Percentiles rank a stretch among this genome's conserved stretches.
These are phyloP conservation scores for Dendrophyllia cribrosa DNA, from an alignment of 64 coral and sea anemone species.

Conservation along the genomic window DNA sequence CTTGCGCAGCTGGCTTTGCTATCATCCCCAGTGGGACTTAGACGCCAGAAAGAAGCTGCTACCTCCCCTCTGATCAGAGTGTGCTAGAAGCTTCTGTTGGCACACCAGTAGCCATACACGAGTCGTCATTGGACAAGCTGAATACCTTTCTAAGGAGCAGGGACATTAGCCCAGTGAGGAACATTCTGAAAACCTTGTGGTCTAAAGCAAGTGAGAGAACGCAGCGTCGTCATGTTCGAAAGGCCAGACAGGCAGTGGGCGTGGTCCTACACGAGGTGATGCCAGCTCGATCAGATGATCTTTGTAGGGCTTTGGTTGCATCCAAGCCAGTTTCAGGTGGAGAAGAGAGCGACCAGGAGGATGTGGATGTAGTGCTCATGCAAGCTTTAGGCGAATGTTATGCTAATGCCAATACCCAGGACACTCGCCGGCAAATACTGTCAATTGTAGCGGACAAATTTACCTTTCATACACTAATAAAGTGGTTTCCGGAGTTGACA, in stretches of 20 bases:
- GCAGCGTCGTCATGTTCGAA: conserved; percentile 66
- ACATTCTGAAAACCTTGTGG: conserved; percentile 58
- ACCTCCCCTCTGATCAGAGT: too few species aligned
- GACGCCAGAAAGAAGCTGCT: too few species aligned
- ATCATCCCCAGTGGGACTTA: too few species aligned
- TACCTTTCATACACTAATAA: conserved; percentile 22
- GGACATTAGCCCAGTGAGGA: conserved; percentile 82
- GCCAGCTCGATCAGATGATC: conserved; percentile 31
- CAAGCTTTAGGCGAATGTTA: conserved; percentile 52
- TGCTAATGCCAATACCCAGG: conserved; percentile 28
- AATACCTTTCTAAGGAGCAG: conserved; percentile 49
- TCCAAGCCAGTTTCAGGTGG: neutral
- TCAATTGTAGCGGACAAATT: conserved; percentile 68
- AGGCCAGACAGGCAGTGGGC: conserved; percentile 70
- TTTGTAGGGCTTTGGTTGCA: conserved; percentile 64
- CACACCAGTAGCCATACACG: too few species aligned
- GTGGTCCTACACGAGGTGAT: conserved; percentile 81
- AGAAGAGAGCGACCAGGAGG: conserved; percentile 15
- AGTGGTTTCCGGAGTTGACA: conserved; percentile 52
- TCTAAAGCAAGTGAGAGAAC: conserved; percentile 56
- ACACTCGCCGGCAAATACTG: conserved; percentile 40
- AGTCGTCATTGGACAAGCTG: too few species aligned
- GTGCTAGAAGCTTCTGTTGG: too few species aligned
- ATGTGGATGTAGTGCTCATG: conserved; percentile 49
- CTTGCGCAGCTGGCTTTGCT: too few species aligned